Evolutionary conservation across 2,797 vertebrate species (phyloP).

Genomic region (Brotula barbata): DNA sequence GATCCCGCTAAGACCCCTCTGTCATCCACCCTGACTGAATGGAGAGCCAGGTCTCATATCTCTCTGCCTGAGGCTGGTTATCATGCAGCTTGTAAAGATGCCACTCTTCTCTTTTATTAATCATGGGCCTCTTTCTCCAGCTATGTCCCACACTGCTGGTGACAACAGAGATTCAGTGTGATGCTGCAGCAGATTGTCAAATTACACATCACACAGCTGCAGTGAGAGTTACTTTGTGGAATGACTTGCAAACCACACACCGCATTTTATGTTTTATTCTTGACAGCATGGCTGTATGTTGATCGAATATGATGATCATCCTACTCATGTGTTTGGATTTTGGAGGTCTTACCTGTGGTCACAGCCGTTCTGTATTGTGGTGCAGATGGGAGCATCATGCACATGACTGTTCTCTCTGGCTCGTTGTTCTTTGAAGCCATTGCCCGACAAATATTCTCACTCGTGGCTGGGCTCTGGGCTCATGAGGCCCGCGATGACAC

Average conservation of each 20-base stretch:
- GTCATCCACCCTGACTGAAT: conserved; percentile 67
- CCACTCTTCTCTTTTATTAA: conserved; percentile 60
- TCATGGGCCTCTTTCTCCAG: conserved; percentile 56
- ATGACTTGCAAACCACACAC: too few relatives aligned
- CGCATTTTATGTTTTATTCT: conserved; percentile 10
- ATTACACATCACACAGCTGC: conserved; percentile 58
- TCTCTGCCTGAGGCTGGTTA: conserved; percentile 53
- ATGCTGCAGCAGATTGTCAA: conserved; percentile 67
- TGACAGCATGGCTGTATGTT: background rate
- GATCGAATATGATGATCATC: conserved; percentile 23
- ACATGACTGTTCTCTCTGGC: conserved; percentile 59
- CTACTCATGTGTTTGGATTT: conserved; percentile 26
- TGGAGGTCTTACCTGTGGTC: conserved; percentile 38
- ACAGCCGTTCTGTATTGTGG: conserved; percentile 49
- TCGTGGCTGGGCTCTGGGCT: conserved; percentile 53
- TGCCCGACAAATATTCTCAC: conserved; percentile 69
- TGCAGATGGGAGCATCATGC: conserved; percentile 63
- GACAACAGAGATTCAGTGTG: conserved; percentile 64
- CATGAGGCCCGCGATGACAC: conserved; percentile 73
- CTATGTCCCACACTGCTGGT: conserved; percentile 56
- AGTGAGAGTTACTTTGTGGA: too few relatives aligned
- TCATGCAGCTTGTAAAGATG: conserved; percentile 61
- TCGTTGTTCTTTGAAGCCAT: conserved; percentile 77
- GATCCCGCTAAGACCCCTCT: conserved; percentile 61
- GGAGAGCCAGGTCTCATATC: conserved; percentile 50